Evolutionary conservation across 2,888 invertebrate genomes (phyloP).

Genomic region (Diaperis boleti): DNA sequence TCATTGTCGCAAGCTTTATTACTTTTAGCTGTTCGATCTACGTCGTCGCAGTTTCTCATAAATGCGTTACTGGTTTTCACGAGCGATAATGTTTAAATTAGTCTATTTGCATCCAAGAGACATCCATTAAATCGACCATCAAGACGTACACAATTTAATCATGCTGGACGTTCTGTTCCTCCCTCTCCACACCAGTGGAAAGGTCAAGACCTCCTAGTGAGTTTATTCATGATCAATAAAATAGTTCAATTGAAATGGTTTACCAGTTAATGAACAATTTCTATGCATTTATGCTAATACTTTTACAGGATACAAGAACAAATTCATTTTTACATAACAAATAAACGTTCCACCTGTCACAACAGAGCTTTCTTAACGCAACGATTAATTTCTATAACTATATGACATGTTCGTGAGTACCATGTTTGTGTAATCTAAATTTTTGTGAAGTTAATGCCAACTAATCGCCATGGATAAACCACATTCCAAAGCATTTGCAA

Average conservation of each 20-base stretch:
- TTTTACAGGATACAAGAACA: background rate
- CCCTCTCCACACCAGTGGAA: constrained; percentile 10
- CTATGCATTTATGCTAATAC: constrained; percentile 32
- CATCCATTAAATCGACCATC: constrained; percentile 13
- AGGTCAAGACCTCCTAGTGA: constrained; percentile 13
- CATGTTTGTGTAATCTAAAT: background rate
- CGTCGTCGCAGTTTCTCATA: too few species aligned
- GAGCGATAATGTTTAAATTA: constrained; percentile 13
- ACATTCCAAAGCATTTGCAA: constrained; percentile 15
- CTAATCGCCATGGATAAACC: background rate
- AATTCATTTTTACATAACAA: background rate
- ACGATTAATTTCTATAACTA: constrained; percentile 20
- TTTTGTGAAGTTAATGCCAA: constrained; percentile 9
- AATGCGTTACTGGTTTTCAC: constrained; percentile 9
- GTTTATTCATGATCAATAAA: constrained; percentile 10
- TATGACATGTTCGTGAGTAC: background rate
- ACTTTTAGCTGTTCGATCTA: too few species aligned
- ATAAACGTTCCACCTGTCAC: background rate
- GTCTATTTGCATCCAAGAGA: constrained; percentile 13
- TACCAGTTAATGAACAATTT: constrained; percentile 22
- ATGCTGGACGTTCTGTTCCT: constrained; percentile 15
- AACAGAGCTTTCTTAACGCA: constrained; percentile 1
- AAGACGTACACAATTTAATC: constrained; percentile 29
- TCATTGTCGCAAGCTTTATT: too few species aligned
- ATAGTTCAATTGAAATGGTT: constrained; percentile 18